Base-by-base conservation (phyloP, 2,888 invertebrate species). In the Argynnis bischoffii region DNA sequence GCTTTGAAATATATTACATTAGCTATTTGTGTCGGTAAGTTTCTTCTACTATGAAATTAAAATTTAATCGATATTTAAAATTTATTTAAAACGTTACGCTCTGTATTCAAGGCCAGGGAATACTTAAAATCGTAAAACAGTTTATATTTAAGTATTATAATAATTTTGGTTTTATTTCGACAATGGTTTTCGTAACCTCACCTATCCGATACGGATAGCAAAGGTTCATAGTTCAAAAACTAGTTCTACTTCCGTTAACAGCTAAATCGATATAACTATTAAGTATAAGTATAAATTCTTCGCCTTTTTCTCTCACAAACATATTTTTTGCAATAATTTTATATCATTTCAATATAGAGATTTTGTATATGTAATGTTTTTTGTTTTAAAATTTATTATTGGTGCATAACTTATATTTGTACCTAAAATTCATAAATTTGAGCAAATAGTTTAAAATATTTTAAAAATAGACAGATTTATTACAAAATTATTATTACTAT, bases 1-100 rank as follows among this genome's bases (percentile, higher is more conserved):
- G 64, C 69, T 70, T 73, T 73, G 35, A 77, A 73, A 63, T 75
- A 70, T 65, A 63, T 77, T 63, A 64, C 77, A 26, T 72, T 79
- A n/a, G 66, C 69, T 18, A 55, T 77, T 59, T 71, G 73, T 53
- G 67, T 80, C 53, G 79, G 81, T 81, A 74, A 80, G 80, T 72
- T 65, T 60, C 11, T 54, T 46, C 60, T 56, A 41, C 21, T 11
- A 15, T 18, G 1, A 48, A 59, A 48, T 59, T 47, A 48, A 26
- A 59, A 59, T 48, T 2, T 48, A 57, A 21, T 57, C 21, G 47
- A 57, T 35, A 47, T n/a, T n/a, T 59, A 59, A 14, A 59, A 47
- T 26, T 6, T 15, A 15, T 47, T 46, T 26, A 26, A 59, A 59
- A 59, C n/a, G 21, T 1, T 21, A 21, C 15, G 3, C 13, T 57